Evolutionary conservation across 2,113 vertebrate species (phyloP).

Genomic region (western clawed frog (Xenopus tropicalis)): DNA sequence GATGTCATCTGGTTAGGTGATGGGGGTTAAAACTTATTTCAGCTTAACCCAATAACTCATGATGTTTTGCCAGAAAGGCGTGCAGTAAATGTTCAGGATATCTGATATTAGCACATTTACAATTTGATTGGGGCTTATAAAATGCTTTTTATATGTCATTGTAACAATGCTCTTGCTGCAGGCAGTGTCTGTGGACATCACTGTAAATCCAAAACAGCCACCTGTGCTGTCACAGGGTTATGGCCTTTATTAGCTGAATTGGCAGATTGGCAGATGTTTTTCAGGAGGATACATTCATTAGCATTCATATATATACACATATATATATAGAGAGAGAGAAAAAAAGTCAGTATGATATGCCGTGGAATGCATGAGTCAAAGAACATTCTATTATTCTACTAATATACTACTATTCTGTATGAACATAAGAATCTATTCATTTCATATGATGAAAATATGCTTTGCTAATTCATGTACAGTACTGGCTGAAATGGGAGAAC

Average conservation of each 20-base stretch:
- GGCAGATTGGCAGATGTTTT: constrained; percentile 42
- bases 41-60: too few species aligned
- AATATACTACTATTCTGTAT: not conserved
- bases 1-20: too few species aligned
- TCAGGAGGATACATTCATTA: constrained; percentile 15
- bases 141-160: too few species aligned
- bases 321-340: too few species aligned
- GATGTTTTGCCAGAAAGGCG: too few species aligned
- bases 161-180: not conserved
- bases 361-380: constrained; percentile 14
- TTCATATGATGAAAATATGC: not conserved
- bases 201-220: constrained; percentile 9
- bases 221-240: constrained; percentile 20
- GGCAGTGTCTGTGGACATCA: not conserved
- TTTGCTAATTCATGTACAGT: not conserved
- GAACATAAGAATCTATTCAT: constrained; percentile 11
- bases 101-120: too few species aligned
- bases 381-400: not conserved
- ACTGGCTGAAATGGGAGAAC: not conserved
- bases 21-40: too few species aligned
- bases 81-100: too few species aligned
- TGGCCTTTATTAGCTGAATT: constrained; percentile 33
- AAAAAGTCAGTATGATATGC: constrained; percentile 16
- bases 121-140: too few species aligned
- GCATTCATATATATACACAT: constrained; percentile 28